phyloP scores from a whole-genome alignment of 2,888 invertebrate species.

The Globia sparganii region DNA sequence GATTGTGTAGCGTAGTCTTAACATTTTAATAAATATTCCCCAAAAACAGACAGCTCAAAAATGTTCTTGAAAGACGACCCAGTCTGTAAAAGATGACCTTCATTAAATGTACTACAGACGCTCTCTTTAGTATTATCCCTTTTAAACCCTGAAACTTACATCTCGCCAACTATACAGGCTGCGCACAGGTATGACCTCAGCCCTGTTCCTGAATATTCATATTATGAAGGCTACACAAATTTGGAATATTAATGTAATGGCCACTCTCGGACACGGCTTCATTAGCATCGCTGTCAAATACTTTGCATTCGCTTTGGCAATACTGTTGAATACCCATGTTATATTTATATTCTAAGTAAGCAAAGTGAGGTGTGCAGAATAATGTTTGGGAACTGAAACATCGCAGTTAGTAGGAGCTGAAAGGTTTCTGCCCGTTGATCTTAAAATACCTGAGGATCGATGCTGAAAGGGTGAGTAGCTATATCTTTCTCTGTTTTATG shows the following conservation, averaged over 20 bases:
- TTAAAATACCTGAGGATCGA: not conserved
- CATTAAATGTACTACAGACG: not conserved
- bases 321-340: slow-evolving; percentile 55
- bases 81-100: not conserved
- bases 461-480: not conserved
- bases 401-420: slow-evolving; percentile 4
- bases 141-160: slow-evolving; percentile 27
- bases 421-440: slow-evolving; percentile 16
- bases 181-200: slow-evolving; percentile 41
- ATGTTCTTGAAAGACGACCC: not conserved
- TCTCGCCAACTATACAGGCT: slow-evolving; percentile 31
- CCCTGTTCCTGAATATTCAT: slow-evolving; percentile 58
- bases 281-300: slow-evolving; percentile 64
- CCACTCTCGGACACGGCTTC: slow-evolving; percentile 49
- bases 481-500: not conserved
- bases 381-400: slow-evolving; percentile 7
- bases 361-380: slow-evolving; percentile 19
- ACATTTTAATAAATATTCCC: not conserved
- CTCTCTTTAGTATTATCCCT: not conserved
- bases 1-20: too few species aligned
- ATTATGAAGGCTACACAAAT: slow-evolving; percentile 58
- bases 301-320: slow-evolving; percentile 60
- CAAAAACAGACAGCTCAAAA: not conserved
- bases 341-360: slow-evolving; percentile 45
- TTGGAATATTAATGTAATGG: slow-evolving; percentile 63